Percentiles rank a stretch among this genome's conserved stretches.
These are phyloP conservation scores for Aldabrachelys gigantea DNA, from an alignment of 2,113 vertebrate species.

Conservation along the genomic window DNA sequence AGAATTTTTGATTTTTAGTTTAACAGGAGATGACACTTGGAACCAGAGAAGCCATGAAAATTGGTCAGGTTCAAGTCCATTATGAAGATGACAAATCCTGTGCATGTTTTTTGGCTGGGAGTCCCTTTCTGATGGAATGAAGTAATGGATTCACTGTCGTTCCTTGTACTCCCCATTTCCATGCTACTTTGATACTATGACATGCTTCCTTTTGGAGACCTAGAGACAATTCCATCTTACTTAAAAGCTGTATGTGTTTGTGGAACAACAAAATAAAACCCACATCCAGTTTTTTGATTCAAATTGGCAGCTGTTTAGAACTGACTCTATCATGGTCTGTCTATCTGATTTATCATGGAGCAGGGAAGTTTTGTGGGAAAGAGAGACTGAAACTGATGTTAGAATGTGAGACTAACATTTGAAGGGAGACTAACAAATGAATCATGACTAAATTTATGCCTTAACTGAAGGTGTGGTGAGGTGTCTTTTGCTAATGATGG, in stretches of 20 bases:
- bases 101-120: not conserved
- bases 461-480: not conserved
- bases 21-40: not conserved
- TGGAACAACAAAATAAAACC: not conserved
- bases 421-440: not conserved
- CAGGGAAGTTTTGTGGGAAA: not conserved
- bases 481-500: not conserved
- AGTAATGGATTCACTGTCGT: not conserved
- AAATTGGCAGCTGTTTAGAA: not conserved
- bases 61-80: not conserved
- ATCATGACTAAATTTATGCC: not conserved
- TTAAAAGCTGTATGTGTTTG: not conserved
- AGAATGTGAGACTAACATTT: slow-evolving; percentile 1
- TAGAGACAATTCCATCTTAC: not conserved
- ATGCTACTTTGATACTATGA: not conserved
- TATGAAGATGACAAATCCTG: not conserved
- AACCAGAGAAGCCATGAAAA: not conserved
- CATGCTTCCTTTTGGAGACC: not conserved
- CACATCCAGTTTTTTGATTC: not conserved
- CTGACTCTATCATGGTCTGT: not conserved
- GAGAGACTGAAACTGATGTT: not conserved
- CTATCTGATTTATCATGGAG: not conserved
- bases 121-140: not conserved
- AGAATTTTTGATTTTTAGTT: not conserved
- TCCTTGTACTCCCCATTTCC: not conserved